Conservation (phyloP, 2,888 invertebrate species). For the Odontocolon sp. region DNA sequence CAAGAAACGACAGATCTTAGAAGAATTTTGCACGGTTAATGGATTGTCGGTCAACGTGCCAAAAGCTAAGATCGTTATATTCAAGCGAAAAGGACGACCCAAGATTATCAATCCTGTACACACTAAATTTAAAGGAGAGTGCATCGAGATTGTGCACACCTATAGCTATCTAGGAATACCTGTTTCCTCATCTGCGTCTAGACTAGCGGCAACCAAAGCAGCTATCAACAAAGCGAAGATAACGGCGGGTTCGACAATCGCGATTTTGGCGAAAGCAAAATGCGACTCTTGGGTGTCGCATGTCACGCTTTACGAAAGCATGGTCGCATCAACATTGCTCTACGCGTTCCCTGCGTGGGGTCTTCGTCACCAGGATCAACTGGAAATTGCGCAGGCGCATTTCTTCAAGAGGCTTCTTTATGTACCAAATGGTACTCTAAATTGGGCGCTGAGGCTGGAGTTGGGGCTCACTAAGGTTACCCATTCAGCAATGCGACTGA, state of each 20-base stretch:
- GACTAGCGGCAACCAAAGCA: conserved; percentile 4
- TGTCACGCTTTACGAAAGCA: conserved; percentile 20
- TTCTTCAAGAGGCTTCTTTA: conserved; percentile 29
- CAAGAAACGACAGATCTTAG: conserved; percentile 39
- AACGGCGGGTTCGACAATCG: conserved; percentile 3
- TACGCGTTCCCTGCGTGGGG: conserved; percentile 48
- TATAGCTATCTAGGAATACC: conserved; percentile 35
- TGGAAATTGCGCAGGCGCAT: conserved; percentile 44
- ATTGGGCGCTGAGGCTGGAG: conserved; percentile 24
- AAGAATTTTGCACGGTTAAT: conserved; percentile 52
- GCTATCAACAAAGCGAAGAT: conserved; percentile 17
- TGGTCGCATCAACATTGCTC: conserved; percentile 12
- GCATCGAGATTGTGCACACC: conserved; percentile 49
- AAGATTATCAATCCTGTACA: neutral
- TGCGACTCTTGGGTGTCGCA: conserved; percentile 10
- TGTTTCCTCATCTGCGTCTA: conserved; percentile 17
- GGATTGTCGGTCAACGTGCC: conserved; percentile 56
- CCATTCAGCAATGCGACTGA: neutral
- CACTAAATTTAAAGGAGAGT: conserved; percentile 25
- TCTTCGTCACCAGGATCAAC: conserved; percentile 22
- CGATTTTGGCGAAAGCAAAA: conserved; percentile 14
- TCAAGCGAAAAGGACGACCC: conserved; percentile 49
- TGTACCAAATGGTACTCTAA: conserved; percentile 13
- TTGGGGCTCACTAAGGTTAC: conserved; percentile 5
- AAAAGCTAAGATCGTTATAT: conserved; percentile 65